Base-by-base conservation (phyloP, 2,797 vertebrate genomes). In the Kryptolebias ocellatus region DNA sequence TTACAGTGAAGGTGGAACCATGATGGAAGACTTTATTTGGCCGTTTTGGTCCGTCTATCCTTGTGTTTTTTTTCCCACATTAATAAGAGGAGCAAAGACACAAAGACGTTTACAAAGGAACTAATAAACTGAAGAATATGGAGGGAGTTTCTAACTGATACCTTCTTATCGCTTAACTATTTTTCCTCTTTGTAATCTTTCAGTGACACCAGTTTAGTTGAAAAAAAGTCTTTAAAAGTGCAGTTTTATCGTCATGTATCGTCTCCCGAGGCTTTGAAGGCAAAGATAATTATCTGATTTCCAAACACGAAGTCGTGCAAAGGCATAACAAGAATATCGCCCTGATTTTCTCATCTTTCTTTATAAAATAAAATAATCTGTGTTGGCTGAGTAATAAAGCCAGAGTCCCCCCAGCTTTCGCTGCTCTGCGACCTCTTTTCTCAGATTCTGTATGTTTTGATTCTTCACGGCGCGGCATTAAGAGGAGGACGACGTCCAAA, bases 261-360 rank as follows among this genome's bases (percentile, higher is more conserved):
- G 4, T 62, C 74, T 82, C 51, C 5, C 58, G 66, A 76, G 80
- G 59, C 57, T n/a, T 31, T 37, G 45, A 70, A 57, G 70, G 56
- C 49, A 60, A 71, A 67, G 17, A 64, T 67, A 72, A 79, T 57
- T 66, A 85, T 87, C 76, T 76, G 61, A 83, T 71, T 82, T 83
- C 67, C 60, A 86, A 87, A 88, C 68, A 57, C 85, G 27, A 83
- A 77, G 49, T 66, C 78, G 76, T 72, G 77, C 29, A 42, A 74
- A 60, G 20, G 66, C 39, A 60, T 75, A 67, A 78, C 70, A 64
- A 81, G 64, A 68, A 45, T 72, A 78, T 74, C 81, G 74, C 53
- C 65, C 67, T 72, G 76, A 74, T 87, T 37, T 73, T 15, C 60
- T 74, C 64, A 66, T 68, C 80, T 83, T 83, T 68, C 80, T 83